These are phyloP conservation scores for Rhipidura dahli DNA, from an alignment of 2,113 vertebrate species.

Conservation along the genomic window DNA sequence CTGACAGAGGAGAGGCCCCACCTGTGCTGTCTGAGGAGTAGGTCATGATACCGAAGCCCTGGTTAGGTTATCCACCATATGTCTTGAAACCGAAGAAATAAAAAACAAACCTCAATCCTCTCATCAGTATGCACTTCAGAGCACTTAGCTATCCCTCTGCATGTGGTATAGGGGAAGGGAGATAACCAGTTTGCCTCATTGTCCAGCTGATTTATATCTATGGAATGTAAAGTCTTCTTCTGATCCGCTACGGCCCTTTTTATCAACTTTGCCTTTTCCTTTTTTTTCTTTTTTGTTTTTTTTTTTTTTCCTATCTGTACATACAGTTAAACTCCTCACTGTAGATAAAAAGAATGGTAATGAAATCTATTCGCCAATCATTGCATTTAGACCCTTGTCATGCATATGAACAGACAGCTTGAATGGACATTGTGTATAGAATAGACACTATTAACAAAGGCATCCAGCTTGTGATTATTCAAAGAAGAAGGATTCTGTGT, in stretches of 20 bases:
- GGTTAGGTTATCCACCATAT: neutral
- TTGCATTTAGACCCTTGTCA: neutral
- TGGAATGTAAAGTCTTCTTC: neutral
- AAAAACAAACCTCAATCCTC: neutral
- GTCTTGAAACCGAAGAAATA: neutral
- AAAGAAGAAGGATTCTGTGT: neutral
- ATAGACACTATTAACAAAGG: neutral
- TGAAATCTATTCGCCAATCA: neutral
- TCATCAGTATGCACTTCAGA: neutral
- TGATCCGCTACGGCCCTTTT: neutral
- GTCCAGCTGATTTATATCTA: neutral
- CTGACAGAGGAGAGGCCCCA: neutral
- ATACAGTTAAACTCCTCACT: neutral
- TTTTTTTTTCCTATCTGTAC: neutral
- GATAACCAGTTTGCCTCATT: neutral
- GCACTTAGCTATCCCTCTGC: neutral
- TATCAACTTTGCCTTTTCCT: neutral
- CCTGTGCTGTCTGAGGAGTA: neutral
- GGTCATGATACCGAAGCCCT: neutral
- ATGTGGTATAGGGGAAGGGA: neutral
- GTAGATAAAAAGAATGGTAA: neutral
- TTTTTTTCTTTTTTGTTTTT: neutral
- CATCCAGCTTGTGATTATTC: neutral
- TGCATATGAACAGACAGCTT: neutral
- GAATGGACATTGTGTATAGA: neutral